These are phyloP conservation scores for Oophaga sylvatica DNA, from an alignment of 2,797 vertebrate species.

Conservation along the genomic window DNA sequence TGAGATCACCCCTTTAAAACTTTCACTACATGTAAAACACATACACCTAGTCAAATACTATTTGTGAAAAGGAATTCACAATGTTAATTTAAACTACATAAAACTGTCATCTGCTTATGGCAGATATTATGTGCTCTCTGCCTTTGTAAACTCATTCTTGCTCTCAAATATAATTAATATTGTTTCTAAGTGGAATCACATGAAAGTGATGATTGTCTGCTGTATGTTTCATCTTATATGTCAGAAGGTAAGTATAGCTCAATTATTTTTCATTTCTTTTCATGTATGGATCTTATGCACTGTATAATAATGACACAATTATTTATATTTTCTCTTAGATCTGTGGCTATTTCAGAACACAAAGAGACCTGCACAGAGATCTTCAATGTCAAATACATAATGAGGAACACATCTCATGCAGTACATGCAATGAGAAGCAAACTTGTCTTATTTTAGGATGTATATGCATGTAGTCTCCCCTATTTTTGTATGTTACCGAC, in stretches of 20 bases:
- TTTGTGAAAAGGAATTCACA: not conserved
- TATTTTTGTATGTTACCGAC: not conserved
- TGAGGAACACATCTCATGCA: constrained; percentile 47
- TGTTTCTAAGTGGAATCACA: constrained; percentile 47
- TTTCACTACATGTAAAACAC: too few relatives aligned
- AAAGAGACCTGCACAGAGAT: constrained; percentile 48
- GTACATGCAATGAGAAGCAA: constrained; percentile 7
- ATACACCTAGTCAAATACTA: not conserved
- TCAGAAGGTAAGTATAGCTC: constrained; percentile 53
- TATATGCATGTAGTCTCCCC: not conserved
- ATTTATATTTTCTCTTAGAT: constrained; percentile 51
- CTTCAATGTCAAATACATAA: constrained; percentile 51
- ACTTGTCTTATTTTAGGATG: not conserved
- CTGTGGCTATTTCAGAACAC: constrained; percentile 45
- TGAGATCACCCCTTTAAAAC: too few relatives aligned
- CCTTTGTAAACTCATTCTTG: constrained; percentile 21
- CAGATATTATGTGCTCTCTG: constrained; percentile 12
- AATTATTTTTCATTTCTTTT: constrained; percentile 55
- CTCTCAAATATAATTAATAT: constrained; percentile 48
- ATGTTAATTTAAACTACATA: not conserved
- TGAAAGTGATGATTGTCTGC: constrained; percentile 47
- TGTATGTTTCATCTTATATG: constrained; percentile 54
- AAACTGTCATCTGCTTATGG: constrained; percentile 25
- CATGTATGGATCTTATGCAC: constrained; percentile 50
- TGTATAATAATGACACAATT: constrained; percentile 54